A percentile compares a stretch with the other conserved stretches of the same genome.
Conservation (phyloP, 1,140 invertebrate genomes). For the Frieseomelitta varia region DNA sequence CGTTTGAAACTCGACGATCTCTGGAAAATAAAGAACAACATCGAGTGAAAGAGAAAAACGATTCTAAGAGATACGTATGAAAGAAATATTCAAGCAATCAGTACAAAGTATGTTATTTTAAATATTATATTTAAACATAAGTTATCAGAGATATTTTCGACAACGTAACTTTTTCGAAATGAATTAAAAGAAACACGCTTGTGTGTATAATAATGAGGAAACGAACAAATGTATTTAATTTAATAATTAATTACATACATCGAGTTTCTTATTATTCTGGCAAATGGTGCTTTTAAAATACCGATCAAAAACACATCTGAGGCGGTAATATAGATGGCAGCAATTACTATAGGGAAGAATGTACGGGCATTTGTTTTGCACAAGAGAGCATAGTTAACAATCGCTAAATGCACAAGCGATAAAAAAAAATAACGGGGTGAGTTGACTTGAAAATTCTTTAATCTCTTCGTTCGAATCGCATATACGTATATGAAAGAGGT, state of each 20-base stretch:
- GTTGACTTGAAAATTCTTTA: background rate
- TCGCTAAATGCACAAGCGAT: slow-evolving; percentile 1
- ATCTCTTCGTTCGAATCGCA: background rate
- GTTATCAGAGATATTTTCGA: background rate
- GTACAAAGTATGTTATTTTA: background rate
- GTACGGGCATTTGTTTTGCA: slow-evolving; percentile 34
- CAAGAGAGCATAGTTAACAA: background rate
- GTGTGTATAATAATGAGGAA: background rate
- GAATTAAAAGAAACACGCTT: background rate
- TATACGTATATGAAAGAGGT: background rate
- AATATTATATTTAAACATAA: background rate
- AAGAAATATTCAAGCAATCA: background rate
- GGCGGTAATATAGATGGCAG: slow-evolving; percentile 46
- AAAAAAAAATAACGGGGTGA: slow-evolving; percentile 20
- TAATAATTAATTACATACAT: background rate
- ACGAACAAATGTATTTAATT: background rate
- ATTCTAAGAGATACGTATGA: background rate
- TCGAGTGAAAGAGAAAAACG: background rate
- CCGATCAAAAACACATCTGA: background rate
- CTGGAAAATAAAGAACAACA: slow-evolving; percentile 78
- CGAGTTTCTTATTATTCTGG: background rate
- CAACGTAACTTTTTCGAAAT: background rate
- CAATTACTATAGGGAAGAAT: slow-evolving; percentile 34
- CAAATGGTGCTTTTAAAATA: background rate
- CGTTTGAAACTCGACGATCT: slow-evolving; percentile 90